phyloP scores from a whole-genome alignment of 2,797 vertebrate species.

The Anisognathus igniventris region DNA sequence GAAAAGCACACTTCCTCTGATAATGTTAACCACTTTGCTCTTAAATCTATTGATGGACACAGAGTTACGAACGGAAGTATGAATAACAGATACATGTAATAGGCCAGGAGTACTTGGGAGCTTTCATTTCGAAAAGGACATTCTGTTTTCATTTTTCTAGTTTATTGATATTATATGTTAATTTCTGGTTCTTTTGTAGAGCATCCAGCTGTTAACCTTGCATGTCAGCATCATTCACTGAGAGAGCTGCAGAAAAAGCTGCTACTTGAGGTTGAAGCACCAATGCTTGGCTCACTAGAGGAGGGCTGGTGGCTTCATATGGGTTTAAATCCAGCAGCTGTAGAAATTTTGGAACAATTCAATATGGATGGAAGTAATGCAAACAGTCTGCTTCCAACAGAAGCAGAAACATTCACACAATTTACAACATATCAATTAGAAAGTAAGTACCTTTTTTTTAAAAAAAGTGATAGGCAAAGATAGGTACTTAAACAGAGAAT shows the following conservation, averaged over 20 bases:
- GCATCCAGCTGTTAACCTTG: slow-evolving; percentile 51
- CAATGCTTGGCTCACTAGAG: background rate
- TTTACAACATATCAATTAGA: slow-evolving; percentile 19
- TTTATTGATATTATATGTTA: background rate
- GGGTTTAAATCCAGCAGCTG: background rate
- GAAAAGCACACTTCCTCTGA: background rate
- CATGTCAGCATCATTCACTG: slow-evolving; percentile 48
- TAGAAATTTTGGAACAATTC: slow-evolving; percentile 37
- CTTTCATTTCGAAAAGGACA: background rate
- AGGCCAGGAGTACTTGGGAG: background rate
- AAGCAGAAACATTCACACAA: slow-evolving; percentile 50
- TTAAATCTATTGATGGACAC: background rate
- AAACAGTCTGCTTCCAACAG: background rate
- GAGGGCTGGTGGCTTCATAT: slow-evolving; percentile 45
- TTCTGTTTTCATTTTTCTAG: background rate
- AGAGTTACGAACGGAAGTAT: background rate
- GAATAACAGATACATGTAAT: background rate
- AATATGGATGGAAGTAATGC: background rate
- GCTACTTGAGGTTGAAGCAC: slow-evolving; percentile 33
- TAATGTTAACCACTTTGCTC: background rate
- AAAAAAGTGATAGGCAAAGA: background rate
- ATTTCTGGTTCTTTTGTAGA: slow-evolving; percentile 69
- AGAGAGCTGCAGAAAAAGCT: slow-evolving; percentile 68
- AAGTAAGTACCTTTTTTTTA: slow-evolving; percentile 57
- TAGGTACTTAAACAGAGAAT: background rate